Percentiles rank a stretch among this genome's conserved stretches.
phyloP scores from a whole-genome alignment of 2,113 vertebrate genomes.

The Neodontobutis hainanensis region DNA sequence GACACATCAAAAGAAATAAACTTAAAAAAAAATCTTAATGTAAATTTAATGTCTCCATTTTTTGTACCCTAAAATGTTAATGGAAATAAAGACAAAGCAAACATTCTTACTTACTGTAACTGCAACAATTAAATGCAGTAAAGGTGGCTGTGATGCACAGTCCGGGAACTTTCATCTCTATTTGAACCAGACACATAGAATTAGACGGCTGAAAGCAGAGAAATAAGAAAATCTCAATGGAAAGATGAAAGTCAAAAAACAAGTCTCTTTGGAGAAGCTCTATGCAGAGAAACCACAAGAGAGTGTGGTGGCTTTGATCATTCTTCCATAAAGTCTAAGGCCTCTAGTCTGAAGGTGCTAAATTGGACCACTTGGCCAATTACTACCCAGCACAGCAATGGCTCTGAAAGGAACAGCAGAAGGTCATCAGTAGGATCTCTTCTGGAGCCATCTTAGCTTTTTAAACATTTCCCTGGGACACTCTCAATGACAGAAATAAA shows the following conservation, averaged over 20 bases:
- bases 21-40: no score
- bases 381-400: slow-evolving; percentile 27
- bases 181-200: slow-evolving; percentile 42
- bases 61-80: not conserved
- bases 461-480: slow-evolving; percentile 5
- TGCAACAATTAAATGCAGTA: slow-evolving; percentile 41
- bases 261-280: slow-evolving; percentile 51
- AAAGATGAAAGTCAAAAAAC: slow-evolving; percentile 67
- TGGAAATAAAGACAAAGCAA: slow-evolving; percentile 11
- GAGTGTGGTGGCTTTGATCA: slow-evolving; percentile 69
- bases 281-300: slow-evolving; percentile 46
- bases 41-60: no score
- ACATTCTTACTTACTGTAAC: slow-evolving; percentile 42
- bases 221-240: slow-evolving; percentile 43
- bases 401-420: slow-evolving; percentile 28
- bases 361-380: slow-evolving; percentile 59
- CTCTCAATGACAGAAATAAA: slow-evolving; percentile 4
- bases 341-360: slow-evolving; percentile 58
- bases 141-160: slow-evolving; percentile 32
- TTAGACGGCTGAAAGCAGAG: slow-evolving; percentile 49
- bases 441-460: slow-evolving; percentile 11
- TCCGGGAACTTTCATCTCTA: slow-evolving; percentile 30
- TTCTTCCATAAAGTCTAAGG: slow-evolving; percentile 55
- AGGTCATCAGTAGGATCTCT: slow-evolving; percentile 24
- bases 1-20: no score